Evolutionary conservation across 1,140 invertebrate genomes (phyloP).

Genomic region (Drosophila pruinosa): DNA sequence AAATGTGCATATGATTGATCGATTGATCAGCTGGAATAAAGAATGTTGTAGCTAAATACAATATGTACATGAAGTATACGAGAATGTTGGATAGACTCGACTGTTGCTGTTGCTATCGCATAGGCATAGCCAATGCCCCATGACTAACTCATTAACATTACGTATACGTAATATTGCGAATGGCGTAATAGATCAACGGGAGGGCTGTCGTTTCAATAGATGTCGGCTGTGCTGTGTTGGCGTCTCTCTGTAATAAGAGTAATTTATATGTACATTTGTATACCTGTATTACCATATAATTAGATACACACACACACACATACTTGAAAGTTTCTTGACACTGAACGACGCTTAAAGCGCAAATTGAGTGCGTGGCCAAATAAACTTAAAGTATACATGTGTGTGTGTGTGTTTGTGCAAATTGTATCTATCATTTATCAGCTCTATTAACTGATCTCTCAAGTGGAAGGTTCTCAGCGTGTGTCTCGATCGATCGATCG

Average conservation of each 20-base stretch:
- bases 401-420: too few relatives aligned
- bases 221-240: slow-evolving; percentile 11
- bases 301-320: slow-evolving; percentile 51
- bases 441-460: slow-evolving; percentile 74
- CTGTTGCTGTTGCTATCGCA: neutral
- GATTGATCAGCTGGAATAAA: slow-evolving; percentile 6
- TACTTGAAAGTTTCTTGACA: slow-evolving; percentile 75
- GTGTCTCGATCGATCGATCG: slow-evolving; percentile 14
- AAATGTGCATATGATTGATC: neutral
- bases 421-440: slow-evolving; percentile 76
- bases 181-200: slow-evolving; percentile 76
- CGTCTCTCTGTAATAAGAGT: slow-evolving; percentile 63
- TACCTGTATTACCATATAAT: slow-evolving; percentile 79
- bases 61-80: neutral
- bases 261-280: slow-evolving; percentile 79
- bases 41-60: neutral
- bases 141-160: slow-evolving; percentile 54
- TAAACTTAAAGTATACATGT: too few relatives aligned
- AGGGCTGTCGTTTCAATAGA: slow-evolving; percentile 33
- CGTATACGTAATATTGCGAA: slow-evolving; percentile 47
- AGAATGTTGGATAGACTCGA: too few relatives aligned
- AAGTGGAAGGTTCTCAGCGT: slow-evolving; percentile 43
- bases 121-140: slow-evolving; percentile 20
- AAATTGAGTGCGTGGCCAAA: slow-evolving; percentile 40
- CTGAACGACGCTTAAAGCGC: slow-evolving; percentile 40